Evolutionary conservation across 2,888 invertebrate species (phyloP).

Genomic region (Drosophila fungiperda): DNA sequence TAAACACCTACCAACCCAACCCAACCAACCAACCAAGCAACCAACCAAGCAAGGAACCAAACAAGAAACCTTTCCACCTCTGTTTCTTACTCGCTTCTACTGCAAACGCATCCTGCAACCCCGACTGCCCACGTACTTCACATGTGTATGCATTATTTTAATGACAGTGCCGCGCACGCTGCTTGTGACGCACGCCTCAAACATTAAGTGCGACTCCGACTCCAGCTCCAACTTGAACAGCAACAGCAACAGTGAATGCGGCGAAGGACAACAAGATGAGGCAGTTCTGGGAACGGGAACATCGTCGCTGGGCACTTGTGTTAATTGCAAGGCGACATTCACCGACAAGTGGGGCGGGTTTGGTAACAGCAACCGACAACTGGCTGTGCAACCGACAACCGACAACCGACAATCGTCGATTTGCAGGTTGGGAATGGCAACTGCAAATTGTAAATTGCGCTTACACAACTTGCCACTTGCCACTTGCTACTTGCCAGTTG

Average conservation of each 20-base stretch:
- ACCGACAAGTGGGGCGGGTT: slow-evolving; percentile 66
- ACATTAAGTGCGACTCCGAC: slow-evolving; percentile 64
- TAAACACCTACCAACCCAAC: slow-evolving; percentile 78
- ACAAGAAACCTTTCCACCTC: background rate
- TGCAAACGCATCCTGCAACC: slow-evolving; percentile 42
- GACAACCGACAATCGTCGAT: slow-evolving; percentile 3
- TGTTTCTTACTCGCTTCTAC: background rate
- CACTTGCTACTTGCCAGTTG: slow-evolving; percentile 39
- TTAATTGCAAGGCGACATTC: slow-evolving; percentile 82
- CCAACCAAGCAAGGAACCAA: slow-evolving; percentile 26
- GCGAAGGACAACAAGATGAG: slow-evolving; percentile 69
- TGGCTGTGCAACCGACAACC: slow-evolving; percentile 9
- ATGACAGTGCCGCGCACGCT: slow-evolving; percentile 75
- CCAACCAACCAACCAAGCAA: slow-evolving; percentile 57
- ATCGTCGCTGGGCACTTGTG: slow-evolving; percentile 78
- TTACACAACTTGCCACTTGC: slow-evolving; percentile 27
- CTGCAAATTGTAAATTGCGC: slow-evolving; percentile 11
- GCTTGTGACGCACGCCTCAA: slow-evolving; percentile 76
- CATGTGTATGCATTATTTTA: slow-evolving; percentile 82
- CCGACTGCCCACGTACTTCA: slow-evolving; percentile 76
- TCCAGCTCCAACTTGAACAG: slow-evolving; percentile 27
- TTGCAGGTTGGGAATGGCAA: slow-evolving; percentile 6
- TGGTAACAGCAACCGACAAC: slow-evolving; percentile 35
- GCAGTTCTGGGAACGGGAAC: slow-evolving; percentile 46
- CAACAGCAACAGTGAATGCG: slow-evolving; percentile 39